Percentiles rank a stretch among this genome's conserved stretches.
Evolutionary conservation across 2,113 vertebrate genomes (phyloP).

Genomic region (Cavia porcellus): DNA sequence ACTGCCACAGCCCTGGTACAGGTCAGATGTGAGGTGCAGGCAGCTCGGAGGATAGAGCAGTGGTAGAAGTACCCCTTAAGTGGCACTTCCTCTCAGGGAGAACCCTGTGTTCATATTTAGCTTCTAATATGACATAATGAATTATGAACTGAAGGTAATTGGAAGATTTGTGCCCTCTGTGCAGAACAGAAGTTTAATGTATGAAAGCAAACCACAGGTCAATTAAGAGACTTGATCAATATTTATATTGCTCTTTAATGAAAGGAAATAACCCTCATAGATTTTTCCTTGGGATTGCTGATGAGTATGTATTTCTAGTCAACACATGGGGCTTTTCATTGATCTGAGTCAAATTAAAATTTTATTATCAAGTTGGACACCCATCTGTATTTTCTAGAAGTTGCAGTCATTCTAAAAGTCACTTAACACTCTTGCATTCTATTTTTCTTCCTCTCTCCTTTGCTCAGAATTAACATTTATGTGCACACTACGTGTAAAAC

Average conservation of each 20-base stretch:
- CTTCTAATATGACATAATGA: constrained; percentile 75
- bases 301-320: constrained; percentile 61
- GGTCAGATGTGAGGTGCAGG: neutral
- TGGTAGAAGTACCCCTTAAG: neutral
- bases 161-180: constrained; percentile 66
- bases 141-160: constrained; percentile 75
- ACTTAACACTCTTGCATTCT: neutral
- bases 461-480: constrained; percentile 28
- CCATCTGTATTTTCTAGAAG: constrained; percentile 57
- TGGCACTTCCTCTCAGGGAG: constrained; percentile 31
- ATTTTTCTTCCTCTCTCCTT: neutral
- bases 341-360: constrained; percentile 75
- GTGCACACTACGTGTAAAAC: neutral
- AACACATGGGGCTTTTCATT: constrained; percentile 63
- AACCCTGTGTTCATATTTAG: constrained; percentile 50
- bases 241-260: constrained; percentile 77
- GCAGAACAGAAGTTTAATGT: constrained; percentile 66
- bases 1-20: too few relatives aligned
- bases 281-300: constrained; percentile 77
- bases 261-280: constrained; percentile 80
- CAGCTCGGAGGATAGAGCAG: neutral
- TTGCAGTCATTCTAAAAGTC: constrained; percentile 53
- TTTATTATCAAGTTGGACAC: constrained; percentile 68
- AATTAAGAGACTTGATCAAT: constrained; percentile 82
- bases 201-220: constrained; percentile 73